Evolutionary conservation across 2,797 vertebrate species (phyloP).

Genomic region (Amphiprion clarkii): DNA sequence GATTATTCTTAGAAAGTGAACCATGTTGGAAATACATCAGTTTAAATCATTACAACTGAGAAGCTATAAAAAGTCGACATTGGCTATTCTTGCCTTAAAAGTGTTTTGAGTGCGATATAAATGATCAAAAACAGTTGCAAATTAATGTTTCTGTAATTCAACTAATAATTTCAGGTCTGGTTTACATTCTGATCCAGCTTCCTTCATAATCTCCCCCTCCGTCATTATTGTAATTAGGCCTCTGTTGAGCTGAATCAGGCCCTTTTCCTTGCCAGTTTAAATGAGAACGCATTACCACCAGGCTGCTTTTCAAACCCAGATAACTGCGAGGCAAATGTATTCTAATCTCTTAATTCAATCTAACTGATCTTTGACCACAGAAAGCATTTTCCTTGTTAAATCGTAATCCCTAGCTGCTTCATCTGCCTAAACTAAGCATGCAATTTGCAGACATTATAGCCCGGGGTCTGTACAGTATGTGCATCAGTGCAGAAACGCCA

Average conservation of each 20-base stretch:
- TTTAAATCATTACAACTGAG: background rate
- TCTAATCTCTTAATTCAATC: slow-evolving; percentile 86
- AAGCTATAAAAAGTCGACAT: background rate
- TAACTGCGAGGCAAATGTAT: slow-evolving; percentile 78
- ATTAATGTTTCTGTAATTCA: background rate
- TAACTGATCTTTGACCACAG: slow-evolving; percentile 82
- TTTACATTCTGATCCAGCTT: slow-evolving; percentile 56
- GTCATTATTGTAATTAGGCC: slow-evolving; percentile 63
- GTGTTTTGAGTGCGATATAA: background rate
- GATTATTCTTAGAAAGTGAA: too few species aligned
- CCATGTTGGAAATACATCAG: background rate
- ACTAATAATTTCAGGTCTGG: slow-evolving; percentile 5
- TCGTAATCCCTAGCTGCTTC: slow-evolving; percentile 78
- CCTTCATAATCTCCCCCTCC: slow-evolving; percentile 61
- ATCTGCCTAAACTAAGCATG: slow-evolving; percentile 81
- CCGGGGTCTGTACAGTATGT: slow-evolving; percentile 51
- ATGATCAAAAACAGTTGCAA: background rate
- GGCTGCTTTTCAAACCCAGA: slow-evolving; percentile 70
- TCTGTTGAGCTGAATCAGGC: slow-evolving; percentile 69
- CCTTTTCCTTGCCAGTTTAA: slow-evolving; percentile 63
- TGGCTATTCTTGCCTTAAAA: background rate
- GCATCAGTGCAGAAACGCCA: slow-evolving; percentile 42
- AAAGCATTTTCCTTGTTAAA: slow-evolving; percentile 81
- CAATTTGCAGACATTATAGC: slow-evolving; percentile 84
- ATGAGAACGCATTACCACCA: slow-evolving; percentile 68